Conservation (phyloP, 2,888 invertebrate genomes). For the Agrilus cyanescens region DNA sequence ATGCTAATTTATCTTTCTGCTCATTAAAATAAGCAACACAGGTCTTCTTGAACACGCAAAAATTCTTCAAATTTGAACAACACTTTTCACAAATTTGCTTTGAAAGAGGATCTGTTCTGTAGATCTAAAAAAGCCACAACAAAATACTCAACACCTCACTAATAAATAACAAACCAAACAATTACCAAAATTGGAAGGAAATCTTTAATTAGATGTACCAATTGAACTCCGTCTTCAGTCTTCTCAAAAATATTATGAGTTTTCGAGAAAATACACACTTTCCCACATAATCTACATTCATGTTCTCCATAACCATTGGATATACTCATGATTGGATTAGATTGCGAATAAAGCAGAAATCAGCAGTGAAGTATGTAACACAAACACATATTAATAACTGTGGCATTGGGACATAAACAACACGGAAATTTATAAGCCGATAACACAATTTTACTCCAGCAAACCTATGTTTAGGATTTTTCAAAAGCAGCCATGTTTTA, state of each 20-base stretch:
- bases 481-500: too few relatives aligned
- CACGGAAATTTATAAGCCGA: too few relatives aligned
- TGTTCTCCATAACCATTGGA: constrained; percentile 12
- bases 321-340: too few relatives aligned
- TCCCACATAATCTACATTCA: constrained; percentile 32
- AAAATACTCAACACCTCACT: constrained; percentile 1
- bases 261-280: constrained; percentile 18
- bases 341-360: too few relatives aligned
- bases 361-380: too few relatives aligned
- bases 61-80: constrained; percentile 24
- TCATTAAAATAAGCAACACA: constrained; percentile 25
- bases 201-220: constrained; percentile 32
- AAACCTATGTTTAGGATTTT: too few relatives aligned
- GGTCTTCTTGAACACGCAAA: constrained; percentile 26
- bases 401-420: too few relatives aligned
- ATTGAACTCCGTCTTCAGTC: constrained; percentile 30
- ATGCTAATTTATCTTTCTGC: constrained; percentile 21
- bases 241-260: constrained; percentile 33
- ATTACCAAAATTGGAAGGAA: constrained; percentile 33
- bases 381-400: too few relatives aligned
- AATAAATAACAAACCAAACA: constrained; percentile 10
- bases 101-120: constrained; percentile 33
- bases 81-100: constrained; percentile 33
- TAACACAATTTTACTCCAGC: too few relatives aligned
- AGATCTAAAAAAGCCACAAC: constrained; percentile 26